A percentile compares a stretch with the other conserved stretches of the same genome.
These are phyloP conservation scores for Darevskia nairensis DNA, from an alignment of 2,797 vertebrate species.

Conservation along the genomic window DNA sequence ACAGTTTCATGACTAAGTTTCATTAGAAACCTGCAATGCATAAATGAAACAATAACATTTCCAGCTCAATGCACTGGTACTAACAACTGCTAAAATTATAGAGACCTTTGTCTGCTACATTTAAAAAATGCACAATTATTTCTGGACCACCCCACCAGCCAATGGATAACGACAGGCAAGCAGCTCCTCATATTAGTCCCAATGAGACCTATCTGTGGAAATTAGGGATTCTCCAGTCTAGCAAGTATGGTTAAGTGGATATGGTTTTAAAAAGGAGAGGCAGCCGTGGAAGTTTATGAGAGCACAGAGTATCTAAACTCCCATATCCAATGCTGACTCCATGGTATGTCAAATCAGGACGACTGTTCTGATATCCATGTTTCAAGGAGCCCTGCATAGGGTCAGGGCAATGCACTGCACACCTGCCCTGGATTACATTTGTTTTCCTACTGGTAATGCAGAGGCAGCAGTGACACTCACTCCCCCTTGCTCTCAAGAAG, in stretches of 20 bases:
- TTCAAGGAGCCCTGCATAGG: no score
- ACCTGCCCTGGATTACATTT: no score
- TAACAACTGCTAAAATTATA: background rate
- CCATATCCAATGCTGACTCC: background rate
- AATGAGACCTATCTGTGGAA: background rate
- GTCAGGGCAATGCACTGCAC: no score
- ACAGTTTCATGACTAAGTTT: slow-evolving; percentile 99
- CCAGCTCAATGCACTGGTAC: background rate
- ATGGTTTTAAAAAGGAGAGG: background rate
- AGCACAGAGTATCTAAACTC: background rate
- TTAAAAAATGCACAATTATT: background rate
- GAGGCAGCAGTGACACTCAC: no score
- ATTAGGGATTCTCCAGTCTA: background rate
- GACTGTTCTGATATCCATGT: no score
- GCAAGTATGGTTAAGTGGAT: background rate
- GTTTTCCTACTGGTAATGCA: no score
- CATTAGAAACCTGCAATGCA: slow-evolving; percentile 92
- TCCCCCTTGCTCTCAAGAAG: no score
- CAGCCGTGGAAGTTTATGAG: no score
- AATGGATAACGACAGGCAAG: background rate
- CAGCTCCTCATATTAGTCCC: background rate
- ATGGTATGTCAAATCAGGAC: no score
- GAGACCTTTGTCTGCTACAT: background rate
- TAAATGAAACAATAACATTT: background rate
- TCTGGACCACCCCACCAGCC: background rate